Percentiles rank a stretch among this genome's conserved stretches.
Conservation (phyloP, 64 coral and sea anemone species). For the Trachythela sp. region DNA sequence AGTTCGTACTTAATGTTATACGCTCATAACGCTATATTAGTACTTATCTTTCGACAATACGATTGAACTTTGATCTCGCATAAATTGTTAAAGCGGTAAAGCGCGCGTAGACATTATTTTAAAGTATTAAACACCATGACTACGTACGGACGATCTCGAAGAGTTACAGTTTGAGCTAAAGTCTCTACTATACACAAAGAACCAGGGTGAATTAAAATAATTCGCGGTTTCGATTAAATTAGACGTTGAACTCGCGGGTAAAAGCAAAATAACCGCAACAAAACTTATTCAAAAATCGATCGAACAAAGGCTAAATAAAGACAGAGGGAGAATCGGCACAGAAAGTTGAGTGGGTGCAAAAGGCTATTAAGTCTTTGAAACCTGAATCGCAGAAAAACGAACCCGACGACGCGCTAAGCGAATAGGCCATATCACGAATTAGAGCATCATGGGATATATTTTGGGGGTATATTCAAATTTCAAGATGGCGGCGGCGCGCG, state of each 20-base stretch:
- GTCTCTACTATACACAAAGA: background rate
- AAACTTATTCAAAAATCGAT: background rate
- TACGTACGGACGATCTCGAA: background rate
- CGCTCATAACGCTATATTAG: too few species aligned
- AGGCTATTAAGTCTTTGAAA: background rate
- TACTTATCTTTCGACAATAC: too few species aligned
- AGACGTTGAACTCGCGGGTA: background rate
- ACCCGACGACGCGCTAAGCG: background rate
- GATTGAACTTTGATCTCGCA: too few species aligned
- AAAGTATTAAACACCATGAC: background rate
- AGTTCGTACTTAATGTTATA: too few species aligned
- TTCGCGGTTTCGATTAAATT: background rate
- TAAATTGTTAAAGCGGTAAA: too few species aligned
- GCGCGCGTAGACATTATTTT: too few species aligned
- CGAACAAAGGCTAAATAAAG: background rate
- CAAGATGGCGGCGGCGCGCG: too few species aligned
- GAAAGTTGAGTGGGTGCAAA: slow-evolving; percentile 1
- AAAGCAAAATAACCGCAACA: background rate
- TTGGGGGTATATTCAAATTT: too few species aligned
- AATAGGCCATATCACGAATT: too few species aligned
- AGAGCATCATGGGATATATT: too few species aligned
- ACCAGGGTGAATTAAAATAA: background rate
- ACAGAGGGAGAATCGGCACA: background rate
- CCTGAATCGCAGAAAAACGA: background rate
- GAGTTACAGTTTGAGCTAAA: background rate